Evolutionary conservation across 2,797 vertebrate species (phyloP).

Genomic region (Hippopotamyrus pictus): DNA sequence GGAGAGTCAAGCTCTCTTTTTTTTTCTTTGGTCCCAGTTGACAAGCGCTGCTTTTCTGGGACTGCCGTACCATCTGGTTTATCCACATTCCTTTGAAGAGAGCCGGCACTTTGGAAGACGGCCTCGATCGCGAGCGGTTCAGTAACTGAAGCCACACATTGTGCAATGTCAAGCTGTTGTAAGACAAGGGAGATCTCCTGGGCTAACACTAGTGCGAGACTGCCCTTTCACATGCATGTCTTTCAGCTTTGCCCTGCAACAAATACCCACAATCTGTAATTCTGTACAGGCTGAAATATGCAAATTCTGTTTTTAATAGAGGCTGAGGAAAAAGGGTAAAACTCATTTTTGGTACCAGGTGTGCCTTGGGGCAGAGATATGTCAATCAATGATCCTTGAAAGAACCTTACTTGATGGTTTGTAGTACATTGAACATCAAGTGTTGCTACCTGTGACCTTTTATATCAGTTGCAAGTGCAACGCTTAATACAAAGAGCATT

Average conservation of each 20-base stretch:
- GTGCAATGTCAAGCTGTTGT: conserved; percentile 53
- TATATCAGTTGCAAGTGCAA: not conserved
- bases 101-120: conserved; percentile 45
- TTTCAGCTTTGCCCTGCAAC: conserved; percentile 49
- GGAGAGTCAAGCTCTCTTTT: conserved; percentile 16
- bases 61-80: conserved; percentile 37
- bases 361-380: not conserved
- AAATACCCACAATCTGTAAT: conserved; percentile 63
- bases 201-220: conserved; percentile 63
- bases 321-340: conserved; percentile 9
- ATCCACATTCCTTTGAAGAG: conserved; percentile 54
- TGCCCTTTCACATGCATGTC: conserved; percentile 61
- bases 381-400: conserved; percentile 12
- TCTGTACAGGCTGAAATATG: conserved; percentile 53
- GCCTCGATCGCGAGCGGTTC: conserved; percentile 49
- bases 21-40: conserved; percentile 24
- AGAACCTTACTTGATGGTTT: conserved; percentile 10
- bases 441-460: conserved; percentile 25
- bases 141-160: conserved; percentile 63
- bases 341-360: conserved; percentile 10
- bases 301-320: conserved; percentile 20
- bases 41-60: conserved; percentile 60
- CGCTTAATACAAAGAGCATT: conserved; percentile 2
- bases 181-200: conserved; percentile 70
- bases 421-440: conserved; percentile 7